Percentiles rank a stretch among this genome's conserved stretches.
These are phyloP conservation scores for Zhuqinia jingwanae DNA, from an alignment of 2,888 invertebrate species.

Conservation along the genomic window DNA sequence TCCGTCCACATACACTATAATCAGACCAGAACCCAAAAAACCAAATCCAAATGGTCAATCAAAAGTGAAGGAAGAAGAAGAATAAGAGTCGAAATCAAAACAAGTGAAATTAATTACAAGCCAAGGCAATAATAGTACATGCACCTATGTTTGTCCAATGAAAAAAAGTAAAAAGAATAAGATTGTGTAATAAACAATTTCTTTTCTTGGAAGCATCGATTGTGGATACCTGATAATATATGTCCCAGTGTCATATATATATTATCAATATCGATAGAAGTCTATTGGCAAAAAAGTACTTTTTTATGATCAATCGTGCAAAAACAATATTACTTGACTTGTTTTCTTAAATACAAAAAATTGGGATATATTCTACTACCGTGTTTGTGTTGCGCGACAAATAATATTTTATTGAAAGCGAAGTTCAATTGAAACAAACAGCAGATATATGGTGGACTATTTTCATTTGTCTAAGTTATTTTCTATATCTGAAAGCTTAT, in stretches of 20 bases:
- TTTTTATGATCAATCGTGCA: constrained; percentile 1
- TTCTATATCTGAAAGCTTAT: not conserved
- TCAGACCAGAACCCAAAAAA: too few relatives aligned
- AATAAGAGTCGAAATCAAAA: constrained; percentile 23
- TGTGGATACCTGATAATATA: not conserved
- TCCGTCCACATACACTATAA: too few relatives aligned
- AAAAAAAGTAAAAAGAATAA: not conserved
- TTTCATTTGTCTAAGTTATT: not conserved
- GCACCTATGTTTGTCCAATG: not conserved
- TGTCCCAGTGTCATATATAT: not conserved
- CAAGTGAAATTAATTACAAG: constrained; percentile 22
- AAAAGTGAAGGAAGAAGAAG: not conserved
- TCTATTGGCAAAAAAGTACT: too few relatives aligned
- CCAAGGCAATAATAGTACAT: not conserved
- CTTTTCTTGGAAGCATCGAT: too few relatives aligned
- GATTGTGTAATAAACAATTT: constrained; percentile 8
- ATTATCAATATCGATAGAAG: not conserved
- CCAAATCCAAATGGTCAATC: not conserved
- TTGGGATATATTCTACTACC: not conserved
- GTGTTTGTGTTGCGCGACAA: constrained; percentile 18
- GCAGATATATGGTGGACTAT: too few relatives aligned
- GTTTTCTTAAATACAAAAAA: not conserved
- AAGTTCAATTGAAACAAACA: too few relatives aligned
- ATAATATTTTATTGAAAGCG: constrained; percentile 32
- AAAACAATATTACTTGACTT: too few relatives aligned